Evolutionary conservation across 2,113 vertebrate genomes (phyloP), one percentile per base, ranked within the genome.

Genomic region (Leucoraja erinaceus): DNA sequence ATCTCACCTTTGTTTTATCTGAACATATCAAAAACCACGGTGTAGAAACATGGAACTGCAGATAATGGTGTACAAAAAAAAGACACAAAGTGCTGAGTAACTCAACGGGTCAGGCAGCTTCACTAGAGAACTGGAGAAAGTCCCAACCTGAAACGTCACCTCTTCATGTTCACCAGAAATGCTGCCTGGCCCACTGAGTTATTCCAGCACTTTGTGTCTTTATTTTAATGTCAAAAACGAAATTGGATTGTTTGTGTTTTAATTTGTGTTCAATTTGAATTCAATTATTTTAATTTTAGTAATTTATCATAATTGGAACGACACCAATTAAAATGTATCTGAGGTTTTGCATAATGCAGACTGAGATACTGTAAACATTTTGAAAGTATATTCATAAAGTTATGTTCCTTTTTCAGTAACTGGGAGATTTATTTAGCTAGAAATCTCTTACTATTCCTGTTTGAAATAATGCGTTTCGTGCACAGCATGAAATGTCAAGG

Each of bases 401-500:
- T 47, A 10, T 25, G 33, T 28, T 91, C 22, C 68, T 91, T 91
- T 47, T 91, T 91, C 12, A 72, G 38, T 38, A 54, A 91, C 72
- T 47, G 72, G 16, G 33, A 91, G 20, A 90, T 90, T 72, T 90
- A 90, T 90, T 31, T 66, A 90, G 63, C 84, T 90, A 90, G 88
- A 91, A 72, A 91, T 91, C 68, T 54, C 90, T 91, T 72, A 25
- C 25, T 74, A 72, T 91, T 68, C 38, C 90, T 72, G 63, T 70
- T 91, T 74, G 68, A 91, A 74, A 68, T 91, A 91, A 91, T 31
- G 90, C 20, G 31, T 22, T 72, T 28, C 63, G 54, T 91, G 68
- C 31, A 91, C 68, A 91, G 90, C 31, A 72, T 74, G 33, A 91
- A 91, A 28, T 18, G 28, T 72, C 90, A 74, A 74, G 33, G 11